Evolutionary conservation across 2,888 invertebrate genomes (phyloP), one percentile per base, ranked within the genome.

Genomic region (Chydorus sphaericus): DNA sequence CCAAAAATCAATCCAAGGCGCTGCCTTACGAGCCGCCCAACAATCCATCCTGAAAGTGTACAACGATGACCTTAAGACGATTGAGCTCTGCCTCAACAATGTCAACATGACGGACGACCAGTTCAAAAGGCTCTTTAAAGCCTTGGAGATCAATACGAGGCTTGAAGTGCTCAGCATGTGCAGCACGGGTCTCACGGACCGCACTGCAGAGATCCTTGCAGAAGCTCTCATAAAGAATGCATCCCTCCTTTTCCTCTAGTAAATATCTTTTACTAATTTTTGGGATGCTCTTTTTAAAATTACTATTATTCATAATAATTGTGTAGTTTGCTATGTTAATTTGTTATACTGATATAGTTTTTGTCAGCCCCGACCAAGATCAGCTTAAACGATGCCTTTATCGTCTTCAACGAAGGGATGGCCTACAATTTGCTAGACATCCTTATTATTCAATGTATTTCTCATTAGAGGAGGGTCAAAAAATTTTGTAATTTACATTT

Each of bases 11-110:
- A 73, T 85, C 82, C 62, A 94, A 94, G 78, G 74, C 87, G 64
- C 85, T 81, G 69, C 94, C 96, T 16, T 83, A 85, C 71, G 96
- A 97, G 70, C 94, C 96, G 60, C 96, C 96, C 62, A 99, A 60
- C 86, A 87, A 62, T 88, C 91, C 61, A 83, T 97, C 66, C 81
- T 85, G 71, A 82, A 85, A 71, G 83, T 97, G 62, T 81, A 84
- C 67, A 85, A 90, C 62, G 91, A 97, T 71, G 89, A 90, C 75
- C 77, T 81, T 66, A 81, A 81, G 68, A 75, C 92, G 67, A 83
- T 82, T 69, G 89, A 90, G 74, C 81, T 99, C 70, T 99, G 99
- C 76, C 89, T 94, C 79, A 99, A 99, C 77, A 99, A 99, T 75
- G 97, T 99, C 75, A 82, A 96, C 31, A 16, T 55, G 23, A 38